phyloP scores from a whole-genome alignment of 2,113 vertebrate species.

The Dipodomys stephensi region DNA sequence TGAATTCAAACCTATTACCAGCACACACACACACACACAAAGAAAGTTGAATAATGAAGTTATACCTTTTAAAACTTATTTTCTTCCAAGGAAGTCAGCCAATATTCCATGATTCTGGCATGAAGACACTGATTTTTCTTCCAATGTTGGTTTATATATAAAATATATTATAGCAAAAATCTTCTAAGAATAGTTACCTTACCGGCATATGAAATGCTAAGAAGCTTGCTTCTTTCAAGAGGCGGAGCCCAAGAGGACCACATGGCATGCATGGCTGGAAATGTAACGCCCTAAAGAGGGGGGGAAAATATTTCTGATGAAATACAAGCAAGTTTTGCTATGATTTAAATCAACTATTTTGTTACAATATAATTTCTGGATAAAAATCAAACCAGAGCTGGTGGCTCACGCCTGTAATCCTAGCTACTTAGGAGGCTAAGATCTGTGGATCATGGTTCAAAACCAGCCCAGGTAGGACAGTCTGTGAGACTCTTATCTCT shows the following conservation, averaged over 20 bases:
- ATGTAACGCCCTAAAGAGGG: conserved; percentile 94
- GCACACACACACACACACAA: no score
- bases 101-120: neutral
- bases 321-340: conserved; percentile 26
- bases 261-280: conserved; percentile 98
- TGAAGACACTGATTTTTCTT: neutral
- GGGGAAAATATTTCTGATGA: conserved; percentile 53
- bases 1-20: no score
- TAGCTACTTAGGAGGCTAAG: no score
- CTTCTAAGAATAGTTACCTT: conserved; percentile 64
- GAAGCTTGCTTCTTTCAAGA: conserved; percentile 96
- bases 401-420: no score
- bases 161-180: neutral
- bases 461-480: no score
- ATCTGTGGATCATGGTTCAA: no score
- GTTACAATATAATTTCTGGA: conserved; percentile 17
- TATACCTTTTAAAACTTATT: neutral
- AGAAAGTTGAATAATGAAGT: neutral
- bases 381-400: conserved; percentile 21
- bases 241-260: conserved; percentile 98
- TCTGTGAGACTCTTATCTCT: no score
- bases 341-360: conserved; percentile 15
- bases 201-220: conserved; percentile 98
- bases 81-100: neutral
- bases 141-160: neutral